Conservation (phyloP, 2,888 invertebrate species). For the Lasioglossum marginatum region DNA sequence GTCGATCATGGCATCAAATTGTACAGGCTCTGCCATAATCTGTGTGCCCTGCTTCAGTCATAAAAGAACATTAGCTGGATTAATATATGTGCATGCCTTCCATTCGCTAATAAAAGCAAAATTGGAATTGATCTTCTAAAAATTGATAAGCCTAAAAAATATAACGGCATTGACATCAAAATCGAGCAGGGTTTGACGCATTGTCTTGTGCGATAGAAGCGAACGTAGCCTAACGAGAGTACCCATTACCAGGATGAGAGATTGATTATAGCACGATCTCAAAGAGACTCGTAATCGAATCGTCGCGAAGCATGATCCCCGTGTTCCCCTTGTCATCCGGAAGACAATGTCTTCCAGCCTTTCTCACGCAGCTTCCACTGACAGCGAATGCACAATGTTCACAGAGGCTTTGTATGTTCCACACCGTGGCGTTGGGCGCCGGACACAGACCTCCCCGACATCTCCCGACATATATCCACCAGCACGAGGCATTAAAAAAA, state of each 20-base stretch:
- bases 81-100: neutral
- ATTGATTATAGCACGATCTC: neutral
- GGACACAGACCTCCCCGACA: slow-evolving; percentile 79
- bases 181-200: neutral
- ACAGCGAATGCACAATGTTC: slow-evolving; percentile 82
- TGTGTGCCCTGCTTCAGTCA: neutral
- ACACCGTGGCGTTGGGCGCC: slow-evolving; percentile 79
- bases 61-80: neutral
- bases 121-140: neutral
- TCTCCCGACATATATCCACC: slow-evolving; percentile 78
- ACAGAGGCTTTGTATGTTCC: slow-evolving; percentile 83
- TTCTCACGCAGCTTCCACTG: slow-evolving; percentile 78
- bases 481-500: slow-evolving; percentile 76
- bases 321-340: slow-evolving; percentile 15
- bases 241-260: neutral
- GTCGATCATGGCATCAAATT: neutral
- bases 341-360: slow-evolving; percentile 44
- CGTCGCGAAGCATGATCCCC: slow-evolving; percentile 13
- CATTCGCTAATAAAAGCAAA: neutral
- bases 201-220: neutral
- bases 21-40: neutral
- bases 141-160: neutral
- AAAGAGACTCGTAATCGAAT: neutral
- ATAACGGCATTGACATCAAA: no score
- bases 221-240: neutral